A percentile compares a stretch with the other conserved stretches of the same genome.
Evolutionary conservation across 2,888 invertebrate species (phyloP).

Genomic region (Teleiodes luculella): DNA sequence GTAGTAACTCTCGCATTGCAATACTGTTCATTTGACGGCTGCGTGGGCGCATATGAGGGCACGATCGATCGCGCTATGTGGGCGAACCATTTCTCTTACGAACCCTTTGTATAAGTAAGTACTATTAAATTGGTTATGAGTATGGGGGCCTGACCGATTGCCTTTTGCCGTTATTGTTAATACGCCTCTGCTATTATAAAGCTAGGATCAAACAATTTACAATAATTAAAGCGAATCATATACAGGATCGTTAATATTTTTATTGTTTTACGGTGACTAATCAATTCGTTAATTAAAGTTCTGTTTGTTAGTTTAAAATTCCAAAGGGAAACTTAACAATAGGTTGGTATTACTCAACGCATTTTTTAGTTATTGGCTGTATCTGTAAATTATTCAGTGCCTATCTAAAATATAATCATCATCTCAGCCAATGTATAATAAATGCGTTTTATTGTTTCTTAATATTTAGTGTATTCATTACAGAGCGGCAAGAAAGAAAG

Average conservation of each 20-base stretch:
- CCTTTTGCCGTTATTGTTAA: constrained; percentile 64
- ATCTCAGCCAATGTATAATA: no score
- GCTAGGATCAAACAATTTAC: constrained; percentile 7
- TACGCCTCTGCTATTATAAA: constrained; percentile 27
- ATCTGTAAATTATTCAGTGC: no score
- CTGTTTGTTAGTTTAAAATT: no score
- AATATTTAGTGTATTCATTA: background rate
- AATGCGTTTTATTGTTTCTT: background rate
- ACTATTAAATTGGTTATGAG: constrained; percentile 57
- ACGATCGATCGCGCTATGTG: constrained; percentile 66
- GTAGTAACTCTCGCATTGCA: constrained; percentile 9
- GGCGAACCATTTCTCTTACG: constrained; percentile 59
- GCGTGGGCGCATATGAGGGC: constrained; percentile 70
- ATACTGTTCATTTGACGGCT: constrained; percentile 21
- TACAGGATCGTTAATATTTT: background rate
- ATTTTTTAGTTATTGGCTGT: no score
- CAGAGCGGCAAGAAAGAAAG: background rate
- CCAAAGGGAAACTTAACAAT: no score
- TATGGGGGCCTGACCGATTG: constrained; percentile 58
- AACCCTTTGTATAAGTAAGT: constrained; percentile 74
- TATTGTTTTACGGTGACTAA: background rate
- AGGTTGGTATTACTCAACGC: no score
- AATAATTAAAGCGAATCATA: background rate
- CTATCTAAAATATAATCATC: no score
- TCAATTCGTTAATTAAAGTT: background rate